These are phyloP conservation scores for Megaleporinus macrocephalus DNA, from an alignment of 2,113 vertebrate species.

Conservation along the genomic window DNA sequence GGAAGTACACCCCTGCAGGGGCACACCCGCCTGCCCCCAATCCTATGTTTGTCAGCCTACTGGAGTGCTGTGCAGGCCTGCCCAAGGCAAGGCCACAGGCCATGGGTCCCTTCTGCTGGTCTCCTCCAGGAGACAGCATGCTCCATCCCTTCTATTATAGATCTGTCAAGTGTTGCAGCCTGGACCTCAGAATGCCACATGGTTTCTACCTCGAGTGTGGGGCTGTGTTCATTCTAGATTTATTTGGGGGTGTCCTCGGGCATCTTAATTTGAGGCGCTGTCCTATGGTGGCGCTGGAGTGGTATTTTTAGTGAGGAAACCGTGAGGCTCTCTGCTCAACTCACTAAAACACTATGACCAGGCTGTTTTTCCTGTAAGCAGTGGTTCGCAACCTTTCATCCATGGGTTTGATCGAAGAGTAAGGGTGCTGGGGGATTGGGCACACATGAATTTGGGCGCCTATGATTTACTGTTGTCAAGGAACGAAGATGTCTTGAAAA, in stretches of 20 bases:
- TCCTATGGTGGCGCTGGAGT: conserved; percentile 52
- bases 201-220: conserved; percentile 63
- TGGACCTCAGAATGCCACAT: conserved; percentile 69
- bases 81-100: conserved; percentile 84
- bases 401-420: no score
- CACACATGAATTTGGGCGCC: no score
- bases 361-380: conserved; percentile 24
- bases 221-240: conserved; percentile 62
- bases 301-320: conserved; percentile 62
- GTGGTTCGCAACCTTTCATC: no score
- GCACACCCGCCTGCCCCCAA: conserved; percentile 53
- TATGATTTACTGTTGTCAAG: no score
- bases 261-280: conserved; percentile 64
- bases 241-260: conserved; percentile 65
- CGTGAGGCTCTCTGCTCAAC: conserved; percentile 65
- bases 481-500: no score
- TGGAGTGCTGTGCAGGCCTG: conserved; percentile 79
- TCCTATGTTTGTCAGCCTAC: conserved; percentile 77
- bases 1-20: conserved; percentile 36
- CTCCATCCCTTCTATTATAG: conserved; percentile 78
- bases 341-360: conserved; percentile 64
- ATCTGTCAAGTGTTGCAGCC: conserved; percentile 59
- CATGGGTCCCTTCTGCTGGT: conserved; percentile 74
- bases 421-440: no score
- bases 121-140: conserved; percentile 59